Evolutionary conservation across 2,797 vertebrate species (phyloP), one percentile per base, ranked within the genome.

Genomic region (Diplodus sargus): DNA sequence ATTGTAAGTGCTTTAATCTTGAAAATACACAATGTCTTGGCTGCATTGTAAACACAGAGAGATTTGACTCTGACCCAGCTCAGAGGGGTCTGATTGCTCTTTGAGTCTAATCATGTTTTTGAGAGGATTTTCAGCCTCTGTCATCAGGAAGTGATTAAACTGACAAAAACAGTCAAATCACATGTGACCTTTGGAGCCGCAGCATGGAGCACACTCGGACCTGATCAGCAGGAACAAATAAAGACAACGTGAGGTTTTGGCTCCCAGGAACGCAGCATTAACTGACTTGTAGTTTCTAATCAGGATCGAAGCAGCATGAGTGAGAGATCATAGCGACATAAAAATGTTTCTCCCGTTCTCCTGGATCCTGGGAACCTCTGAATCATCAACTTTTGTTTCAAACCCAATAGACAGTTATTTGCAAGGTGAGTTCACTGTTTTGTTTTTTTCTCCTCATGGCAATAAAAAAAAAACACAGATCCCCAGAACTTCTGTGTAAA

Each of bases 111-210:
- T 85, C 54, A 53, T 73, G 30, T 51, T 45, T 69, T 54, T 69
- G 18, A 83, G 42, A 68, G 62, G 76, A 75, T 65, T 69, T 85
- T 72, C 17, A 80, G 64, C 20, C 53, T 70, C 57, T 73, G 81
- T 85, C 45, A 87, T 85, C 76, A 75, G 49, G 53, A 63, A 58
- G 18, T 86, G 87, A 91, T 85, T 54, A 68, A 56, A 86, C 15
- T 28, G 63, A 79, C 57, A 43, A 60, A 51, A 42, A 23, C 28
- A 78, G 28, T 83, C 34, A 63, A 70, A 83, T 83, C 73, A 56
- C 68, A 42, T 60, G 75, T 83, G 80, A 93, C 90, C 94, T 92
- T 93, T 94, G 91, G 75, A 91, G 51, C 61, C 14, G 11, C 59
- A 73, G 47, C 58, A 73, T 59, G 51, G 45, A 72, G 57, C 18